Percentiles rank a stretch among this genome's conserved stretches.
These are phyloP conservation scores for Lypha dubia DNA, from an alignment of 2,888 invertebrate genomes.

Conservation along the genomic window DNA sequence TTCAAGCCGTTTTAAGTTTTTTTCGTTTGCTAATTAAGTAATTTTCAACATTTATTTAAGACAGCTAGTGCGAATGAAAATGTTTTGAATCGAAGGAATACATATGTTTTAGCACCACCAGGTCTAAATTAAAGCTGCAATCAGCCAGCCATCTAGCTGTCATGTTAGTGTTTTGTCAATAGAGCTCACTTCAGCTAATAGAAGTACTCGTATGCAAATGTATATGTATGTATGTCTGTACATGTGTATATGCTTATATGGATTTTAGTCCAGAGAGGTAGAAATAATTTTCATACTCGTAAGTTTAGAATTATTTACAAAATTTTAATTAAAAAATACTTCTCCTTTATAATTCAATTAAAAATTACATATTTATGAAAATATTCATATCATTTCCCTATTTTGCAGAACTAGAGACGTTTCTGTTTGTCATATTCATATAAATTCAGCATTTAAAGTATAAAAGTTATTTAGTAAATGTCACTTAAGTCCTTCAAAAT, in stretches of 20 bases:
- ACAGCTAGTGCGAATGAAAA: neutral
- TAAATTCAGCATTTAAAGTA: too few species aligned
- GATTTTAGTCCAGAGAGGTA: neutral
- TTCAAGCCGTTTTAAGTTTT: neutral
- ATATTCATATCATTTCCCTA: too few species aligned
- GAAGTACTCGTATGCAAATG: neutral
- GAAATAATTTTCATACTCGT: too few species aligned
- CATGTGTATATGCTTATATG: neutral
- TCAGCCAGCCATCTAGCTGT: neutral
- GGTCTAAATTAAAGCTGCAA: neutral
- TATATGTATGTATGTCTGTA: neutral
- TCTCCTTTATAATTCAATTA: too few species aligned
- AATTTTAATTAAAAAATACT: too few species aligned
- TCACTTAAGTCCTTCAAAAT: too few species aligned
- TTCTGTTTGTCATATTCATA: too few species aligned
- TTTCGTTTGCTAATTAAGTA: constrained; percentile 1
- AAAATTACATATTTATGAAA: too few species aligned
- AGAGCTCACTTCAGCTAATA: neutral
- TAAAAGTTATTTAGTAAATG: too few species aligned
- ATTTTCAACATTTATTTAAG: neutral
- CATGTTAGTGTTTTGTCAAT: constrained; percentile 3
- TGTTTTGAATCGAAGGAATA: neutral
- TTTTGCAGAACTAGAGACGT: too few species aligned
- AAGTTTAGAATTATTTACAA: neutral
- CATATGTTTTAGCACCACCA: neutral